phyloP scores from a whole-genome alignment of 2,113 vertebrate species.

The Hippopotamus amphibius region DNA sequence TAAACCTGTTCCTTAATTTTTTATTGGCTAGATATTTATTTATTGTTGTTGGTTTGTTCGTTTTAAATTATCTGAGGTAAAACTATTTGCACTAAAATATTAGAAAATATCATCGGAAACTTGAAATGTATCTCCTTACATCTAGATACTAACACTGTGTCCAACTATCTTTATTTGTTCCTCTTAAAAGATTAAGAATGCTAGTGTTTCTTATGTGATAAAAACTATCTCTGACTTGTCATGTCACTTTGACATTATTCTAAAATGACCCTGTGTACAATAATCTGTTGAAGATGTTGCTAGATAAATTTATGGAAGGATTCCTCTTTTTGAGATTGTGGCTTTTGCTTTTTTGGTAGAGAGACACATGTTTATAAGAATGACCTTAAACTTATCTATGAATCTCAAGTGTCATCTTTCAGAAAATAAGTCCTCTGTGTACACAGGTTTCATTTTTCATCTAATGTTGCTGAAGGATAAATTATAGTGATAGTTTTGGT shows the following conservation, averaged over 20 bases:
- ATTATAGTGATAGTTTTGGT: not conserved
- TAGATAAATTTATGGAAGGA: conserved; percentile 20
- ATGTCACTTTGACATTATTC: conserved; percentile 42
- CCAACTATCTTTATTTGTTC: not conserved
- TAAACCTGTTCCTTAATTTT: not conserved
- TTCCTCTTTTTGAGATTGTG: conserved; percentile 17
- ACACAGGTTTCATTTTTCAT: not conserved
- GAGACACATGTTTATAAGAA: not conserved
- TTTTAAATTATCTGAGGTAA: not conserved
- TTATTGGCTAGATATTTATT: not conserved
- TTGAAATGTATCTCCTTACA: conserved; percentile 27
- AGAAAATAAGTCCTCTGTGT: not conserved
- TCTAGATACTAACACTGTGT: not conserved
- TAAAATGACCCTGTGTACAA: not conserved
- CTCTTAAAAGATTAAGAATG: not conserved
- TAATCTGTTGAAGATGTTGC: conserved; percentile 40
- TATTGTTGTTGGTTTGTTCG: not conserved
- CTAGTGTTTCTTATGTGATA: conserved; percentile 37
- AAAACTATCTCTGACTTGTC: conserved; percentile 45
- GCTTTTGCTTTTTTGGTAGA: conserved; percentile 22
- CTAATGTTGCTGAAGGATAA: not conserved
- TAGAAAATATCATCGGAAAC: conserved; percentile 7
- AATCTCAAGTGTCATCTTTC: not conserved
- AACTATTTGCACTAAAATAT: not conserved
- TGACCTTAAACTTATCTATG: conserved; percentile 46